Percentiles rank a stretch among this genome's conserved stretches.
Conservation (phyloP, 2,113 vertebrate species). For the Cathartes aura region DNA sequence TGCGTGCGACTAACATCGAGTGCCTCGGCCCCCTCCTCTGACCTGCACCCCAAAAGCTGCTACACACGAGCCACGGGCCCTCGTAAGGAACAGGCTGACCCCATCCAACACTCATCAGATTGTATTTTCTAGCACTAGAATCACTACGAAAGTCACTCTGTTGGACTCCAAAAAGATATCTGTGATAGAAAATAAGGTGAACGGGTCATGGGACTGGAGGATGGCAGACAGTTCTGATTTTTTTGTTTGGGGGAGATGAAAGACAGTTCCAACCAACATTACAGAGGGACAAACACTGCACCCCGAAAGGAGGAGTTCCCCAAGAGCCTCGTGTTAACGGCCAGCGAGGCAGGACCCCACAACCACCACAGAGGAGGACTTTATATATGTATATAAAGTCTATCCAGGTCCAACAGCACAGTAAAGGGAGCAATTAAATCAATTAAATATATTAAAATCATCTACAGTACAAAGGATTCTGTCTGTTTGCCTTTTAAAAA, state of each 20-base stretch:
- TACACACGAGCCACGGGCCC: neutral
- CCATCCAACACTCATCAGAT: rapidly evolving
- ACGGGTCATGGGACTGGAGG: neutral
- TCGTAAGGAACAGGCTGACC: too few species aligned
- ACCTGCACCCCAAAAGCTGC: neutral
- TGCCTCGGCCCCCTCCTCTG: too few species aligned
- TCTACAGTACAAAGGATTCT: neutral
- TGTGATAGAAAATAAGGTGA: neutral
- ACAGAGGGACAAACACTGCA: too few species aligned
- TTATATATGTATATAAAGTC: neutral
- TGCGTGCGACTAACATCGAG: rapidly evolving
- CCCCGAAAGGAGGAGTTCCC: neutral
- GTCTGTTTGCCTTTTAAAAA: neutral
- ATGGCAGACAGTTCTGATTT: rapidly evolving
- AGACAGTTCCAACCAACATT: neutral
- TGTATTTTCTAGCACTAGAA: rapidly evolving
- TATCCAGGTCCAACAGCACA: neutral
- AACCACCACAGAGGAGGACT: neutral
- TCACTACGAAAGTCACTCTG: rapidly evolving
- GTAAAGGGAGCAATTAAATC: neutral
- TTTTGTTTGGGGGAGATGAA: neutral
- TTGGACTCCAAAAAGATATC: neutral
- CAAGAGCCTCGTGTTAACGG: too few species aligned
- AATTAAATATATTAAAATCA: neutral
- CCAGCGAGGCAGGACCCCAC: neutral